Percentiles rank a stretch among this genome's conserved stretches.
Evolutionary conservation across 92 coral and sea anemone genomes (phyloP).

Genomic region (Porites cylindrica): DNA sequence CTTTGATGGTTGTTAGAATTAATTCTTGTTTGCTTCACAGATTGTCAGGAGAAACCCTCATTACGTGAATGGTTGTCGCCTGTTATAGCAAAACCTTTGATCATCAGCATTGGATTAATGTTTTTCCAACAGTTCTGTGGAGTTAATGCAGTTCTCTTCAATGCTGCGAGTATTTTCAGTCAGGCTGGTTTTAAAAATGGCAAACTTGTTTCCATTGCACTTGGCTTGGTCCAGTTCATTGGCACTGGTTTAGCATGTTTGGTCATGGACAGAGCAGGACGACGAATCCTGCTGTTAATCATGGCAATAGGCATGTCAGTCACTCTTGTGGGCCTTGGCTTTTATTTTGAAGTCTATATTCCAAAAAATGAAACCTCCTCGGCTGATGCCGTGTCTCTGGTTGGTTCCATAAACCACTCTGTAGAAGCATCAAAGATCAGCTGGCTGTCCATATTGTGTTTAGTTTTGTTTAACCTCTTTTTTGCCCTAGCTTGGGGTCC

Average conservation of each 20-base stretch:
- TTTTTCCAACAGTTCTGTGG: constrained; percentile 93
- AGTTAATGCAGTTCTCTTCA: constrained; percentile 79
- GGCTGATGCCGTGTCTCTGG: constrained; percentile 12
- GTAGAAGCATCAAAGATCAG: constrained; percentile 65
- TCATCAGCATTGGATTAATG: constrained; percentile 71
- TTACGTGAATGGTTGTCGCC: constrained; percentile 24
- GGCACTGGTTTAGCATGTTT: constrained; percentile 75
- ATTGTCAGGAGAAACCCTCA: constrained; percentile 10
- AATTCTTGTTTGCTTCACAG: constrained; percentile 1
- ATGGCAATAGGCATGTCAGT: constrained; percentile 73
- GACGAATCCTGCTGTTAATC: constrained; percentile 82
- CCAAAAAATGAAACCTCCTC: not conserved
- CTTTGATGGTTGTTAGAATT: constrained; percentile 40
- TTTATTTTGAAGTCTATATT: constrained; percentile 71
- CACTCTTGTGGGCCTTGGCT: constrained; percentile 73
- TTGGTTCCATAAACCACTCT: constrained; percentile 45
- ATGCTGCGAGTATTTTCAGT: constrained; percentile 76
- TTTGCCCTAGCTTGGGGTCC: constrained; percentile 97
- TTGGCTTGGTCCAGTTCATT: constrained; percentile 74
- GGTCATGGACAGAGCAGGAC: constrained; percentile 85
- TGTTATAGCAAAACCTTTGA: constrained; percentile 75
- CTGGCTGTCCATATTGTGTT: constrained; percentile 81
- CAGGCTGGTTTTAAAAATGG: constrained; percentile 79
- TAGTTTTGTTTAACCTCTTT: constrained; percentile 61
- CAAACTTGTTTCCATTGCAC: constrained; percentile 73